phyloP scores from a whole-genome alignment of 1,140 invertebrate genomes.

The Callitettix versicolor region DNA sequence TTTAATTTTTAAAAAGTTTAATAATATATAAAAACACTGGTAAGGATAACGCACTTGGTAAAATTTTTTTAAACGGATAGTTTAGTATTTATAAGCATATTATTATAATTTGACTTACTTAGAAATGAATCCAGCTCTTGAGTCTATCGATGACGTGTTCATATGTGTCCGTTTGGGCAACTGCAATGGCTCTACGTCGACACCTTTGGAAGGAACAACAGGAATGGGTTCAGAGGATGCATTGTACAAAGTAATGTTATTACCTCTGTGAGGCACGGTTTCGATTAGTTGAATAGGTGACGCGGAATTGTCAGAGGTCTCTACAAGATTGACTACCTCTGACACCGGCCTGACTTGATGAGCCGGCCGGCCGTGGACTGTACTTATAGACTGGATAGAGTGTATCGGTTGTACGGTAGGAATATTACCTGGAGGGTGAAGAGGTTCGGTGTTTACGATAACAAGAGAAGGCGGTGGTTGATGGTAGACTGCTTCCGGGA shows the following conservation, averaged over 20 bases:
- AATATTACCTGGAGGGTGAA: slow-evolving; percentile 3
- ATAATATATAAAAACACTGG: too few species aligned
- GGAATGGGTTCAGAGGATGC: slow-evolving; percentile 1
- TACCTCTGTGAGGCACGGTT: background rate
- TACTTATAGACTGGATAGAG: background rate
- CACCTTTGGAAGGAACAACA: slow-evolving; percentile 17
- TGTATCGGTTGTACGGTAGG: background rate
- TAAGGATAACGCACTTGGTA: too few species aligned
- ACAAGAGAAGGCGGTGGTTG: background rate
- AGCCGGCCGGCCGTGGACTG: background rate
- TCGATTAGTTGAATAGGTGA: background rate
- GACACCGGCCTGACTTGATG: background rate
- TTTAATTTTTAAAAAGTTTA: too few species aligned
- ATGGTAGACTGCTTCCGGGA: background rate
- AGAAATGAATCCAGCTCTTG: too few species aligned
- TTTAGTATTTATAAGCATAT: too few species aligned
- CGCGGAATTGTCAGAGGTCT: background rate
- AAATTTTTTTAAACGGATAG: too few species aligned
- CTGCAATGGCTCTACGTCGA: background rate
- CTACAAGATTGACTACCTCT: slow-evolving; percentile 1
- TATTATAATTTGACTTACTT: too few species aligned
- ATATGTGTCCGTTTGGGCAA: too few species aligned
- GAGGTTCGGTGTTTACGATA: background rate
- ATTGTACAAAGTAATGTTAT: background rate
- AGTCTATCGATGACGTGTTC: too few species aligned